Evolutionary conservation across 2,888 invertebrate species (phyloP), one percentile per base, ranked within the genome.

Genomic region (Halictus quadricinctus): DNA sequence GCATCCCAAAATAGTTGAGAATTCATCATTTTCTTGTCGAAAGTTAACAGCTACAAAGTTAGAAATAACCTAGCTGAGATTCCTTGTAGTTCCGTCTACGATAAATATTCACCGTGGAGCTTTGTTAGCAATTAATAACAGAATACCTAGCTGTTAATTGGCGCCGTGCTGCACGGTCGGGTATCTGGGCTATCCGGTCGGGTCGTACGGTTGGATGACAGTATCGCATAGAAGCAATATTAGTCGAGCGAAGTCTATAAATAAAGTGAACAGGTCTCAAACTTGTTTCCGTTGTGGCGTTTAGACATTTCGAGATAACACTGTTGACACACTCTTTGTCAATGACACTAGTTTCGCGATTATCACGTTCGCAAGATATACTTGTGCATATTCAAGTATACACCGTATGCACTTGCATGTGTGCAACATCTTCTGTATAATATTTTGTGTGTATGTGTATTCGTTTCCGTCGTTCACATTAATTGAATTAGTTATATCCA

Each of bases 241-340:
- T 69, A 69, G 36, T 69, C 66, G 66, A 69, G 66, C 36, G 36
- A 36, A 69, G 41, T 69, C 66, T 69, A 69, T 69, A 69, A 69
- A 69, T 69, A 69, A 69, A 69, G 36, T 41, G 66, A 69, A 69
- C 66, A 36, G 66, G 36, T 66, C 66, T 66, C 66, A 41, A 69
- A 69, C 66, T 69, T 21, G 36, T 69, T 69, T 69, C 66, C 29
- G 66, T 12, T 69, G 36, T 21, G 36, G 10, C 36, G 36, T 41
- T 21, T 41, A 69, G 66, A 69, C 21, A 21, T 69, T 69, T 21
- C 18, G 21, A 69, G 66, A 69, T 41, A 69, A 41, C 21, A 10
- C 41, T 18, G 18, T 36, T 10, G 66, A 4, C 66, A 21, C 36
- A 41, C 36, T 4, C 36, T 69, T 69, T 69, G 66, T 21, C 36